These are phyloP conservation scores for Drosophila fuyamai DNA, from an alignment of 1,140 invertebrate genomes.

Conservation along the genomic window DNA sequence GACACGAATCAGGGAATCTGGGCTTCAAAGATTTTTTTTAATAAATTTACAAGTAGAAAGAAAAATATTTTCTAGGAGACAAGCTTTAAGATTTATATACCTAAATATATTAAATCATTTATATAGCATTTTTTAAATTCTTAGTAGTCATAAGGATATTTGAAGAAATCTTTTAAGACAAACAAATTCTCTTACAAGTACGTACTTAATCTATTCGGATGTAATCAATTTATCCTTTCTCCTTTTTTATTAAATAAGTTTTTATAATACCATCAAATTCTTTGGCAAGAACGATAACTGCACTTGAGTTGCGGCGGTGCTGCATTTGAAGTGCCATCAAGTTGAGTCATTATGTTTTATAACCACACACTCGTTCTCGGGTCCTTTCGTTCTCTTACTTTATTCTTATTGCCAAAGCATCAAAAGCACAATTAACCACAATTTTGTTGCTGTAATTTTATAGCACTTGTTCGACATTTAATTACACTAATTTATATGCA, in stretches of 20 bases:
- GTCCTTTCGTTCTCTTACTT: neutral
- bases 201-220: neutral
- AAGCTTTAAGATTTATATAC: no score
- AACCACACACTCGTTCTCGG: constrained; percentile 1
- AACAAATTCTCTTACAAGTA: no score
- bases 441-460: constrained; percentile 40
- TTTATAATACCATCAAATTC: constrained; percentile 1
- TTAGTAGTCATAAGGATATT: no score
- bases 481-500: constrained; percentile 70
- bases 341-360: constrained; percentile 41
- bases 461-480: constrained; percentile 61
- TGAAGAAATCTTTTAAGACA: no score
- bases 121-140: no score
- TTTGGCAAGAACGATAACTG: constrained; percentile 3
- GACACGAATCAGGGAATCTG: neutral
- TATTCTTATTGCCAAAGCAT: constrained; percentile 31
- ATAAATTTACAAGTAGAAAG: neutral
- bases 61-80: neutral
- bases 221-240: neutral
- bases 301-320: constrained; percentile 10
- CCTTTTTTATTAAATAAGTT: constrained; percentile 1
- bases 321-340: constrained; percentile 16
- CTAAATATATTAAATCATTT: no score
- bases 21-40: neutral
- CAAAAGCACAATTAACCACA: constrained; percentile 42